Conservation (phyloP, 2,888 invertebrate genomes). For the Lochmaea crataegi region DNA sequence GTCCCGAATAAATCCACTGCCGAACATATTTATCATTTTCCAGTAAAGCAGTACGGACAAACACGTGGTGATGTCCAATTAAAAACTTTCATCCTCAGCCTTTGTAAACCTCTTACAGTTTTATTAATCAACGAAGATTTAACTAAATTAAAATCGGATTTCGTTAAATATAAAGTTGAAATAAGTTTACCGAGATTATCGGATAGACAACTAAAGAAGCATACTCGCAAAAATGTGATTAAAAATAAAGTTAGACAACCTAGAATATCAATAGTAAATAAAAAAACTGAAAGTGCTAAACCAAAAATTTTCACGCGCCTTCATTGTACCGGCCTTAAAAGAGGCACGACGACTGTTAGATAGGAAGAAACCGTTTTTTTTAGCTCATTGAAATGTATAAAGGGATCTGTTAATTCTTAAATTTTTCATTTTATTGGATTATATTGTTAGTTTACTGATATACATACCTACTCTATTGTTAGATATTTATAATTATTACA, state of each 20-base stretch:
- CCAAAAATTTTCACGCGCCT: background rate
- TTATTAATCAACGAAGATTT: conserved; percentile 32
- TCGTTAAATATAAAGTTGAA: conserved; percentile 11
- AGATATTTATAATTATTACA: conserved; percentile 1
- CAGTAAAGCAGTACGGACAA: conserved; percentile 26
- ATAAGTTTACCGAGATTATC: conserved; percentile 20
- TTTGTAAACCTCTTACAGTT: conserved; percentile 28
- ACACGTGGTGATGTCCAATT: conserved; percentile 7
- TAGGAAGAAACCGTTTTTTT: background rate
- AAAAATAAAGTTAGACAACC: background rate
- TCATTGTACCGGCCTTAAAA: background rate
- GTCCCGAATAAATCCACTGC: conserved; percentile 6
- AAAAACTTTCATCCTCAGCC: conserved; percentile 11
- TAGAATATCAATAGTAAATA: background rate
- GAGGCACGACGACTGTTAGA: background rate
- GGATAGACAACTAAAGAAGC: conserved; percentile 9
- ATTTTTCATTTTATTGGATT: background rate
- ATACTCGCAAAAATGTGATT: conserved; percentile 5
- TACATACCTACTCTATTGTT: background rate
- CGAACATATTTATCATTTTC: conserved; percentile 27
- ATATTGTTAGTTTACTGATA: background rate
- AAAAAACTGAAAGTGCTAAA: background rate
- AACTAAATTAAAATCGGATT: conserved; percentile 9
- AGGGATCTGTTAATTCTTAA: background rate
- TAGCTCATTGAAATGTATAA: background rate